Evolutionary conservation across 2,113 vertebrate genomes (phyloP).

Genomic region (Albula goreensis): DNA sequence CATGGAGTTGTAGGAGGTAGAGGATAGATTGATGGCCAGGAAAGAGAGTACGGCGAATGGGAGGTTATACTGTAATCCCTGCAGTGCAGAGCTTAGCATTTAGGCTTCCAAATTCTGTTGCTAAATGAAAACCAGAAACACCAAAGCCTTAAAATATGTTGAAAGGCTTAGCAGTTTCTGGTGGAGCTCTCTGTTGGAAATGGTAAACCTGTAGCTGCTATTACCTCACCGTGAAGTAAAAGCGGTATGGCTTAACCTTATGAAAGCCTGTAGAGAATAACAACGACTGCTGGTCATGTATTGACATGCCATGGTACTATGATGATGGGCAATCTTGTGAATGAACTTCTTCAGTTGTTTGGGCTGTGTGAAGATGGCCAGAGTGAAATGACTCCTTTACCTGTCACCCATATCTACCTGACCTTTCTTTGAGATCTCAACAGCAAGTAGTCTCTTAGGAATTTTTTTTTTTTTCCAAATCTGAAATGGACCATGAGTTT

Average conservation of each 20-base stretch:
- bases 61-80: too few relatives aligned
- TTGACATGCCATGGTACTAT: background rate
- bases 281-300: background rate
- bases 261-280: background rate
- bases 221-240: background rate
- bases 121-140: slow-evolving; percentile 7
- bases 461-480: too few relatives aligned
- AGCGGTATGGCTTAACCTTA: background rate
- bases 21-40: background rate
- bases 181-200: background rate
- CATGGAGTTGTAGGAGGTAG: background rate
- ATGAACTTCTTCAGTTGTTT: too few relatives aligned
- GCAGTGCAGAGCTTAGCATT: background rate
- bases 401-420: too few relatives aligned
- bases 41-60: background rate
- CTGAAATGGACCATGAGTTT: too few relatives aligned
- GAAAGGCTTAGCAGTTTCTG: background rate
- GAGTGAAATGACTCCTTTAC: too few relatives aligned
- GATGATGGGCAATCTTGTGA: background rate
- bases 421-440: background rate
- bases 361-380: too few relatives aligned
- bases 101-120: background rate
- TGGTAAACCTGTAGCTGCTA: background rate
- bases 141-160: background rate
- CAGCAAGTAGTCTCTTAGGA: background rate